Percentiles rank a stretch among this genome's conserved stretches.
These are phyloP conservation scores for Spinibarbus caldwelli DNA, from an alignment of 2,797 vertebrate species.

Conservation along the genomic window DNA sequence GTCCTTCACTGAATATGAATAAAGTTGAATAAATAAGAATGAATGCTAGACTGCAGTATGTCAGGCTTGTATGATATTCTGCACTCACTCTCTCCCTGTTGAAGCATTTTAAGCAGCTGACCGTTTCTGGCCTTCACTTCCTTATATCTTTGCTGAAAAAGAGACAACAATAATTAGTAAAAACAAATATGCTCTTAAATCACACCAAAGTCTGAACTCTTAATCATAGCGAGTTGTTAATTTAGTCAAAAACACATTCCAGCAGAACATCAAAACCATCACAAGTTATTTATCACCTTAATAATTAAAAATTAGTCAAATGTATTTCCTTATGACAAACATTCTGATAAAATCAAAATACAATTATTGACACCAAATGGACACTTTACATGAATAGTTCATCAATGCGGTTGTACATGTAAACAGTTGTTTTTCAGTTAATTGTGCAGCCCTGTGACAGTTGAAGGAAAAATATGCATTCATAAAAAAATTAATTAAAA, in stretches of 20 bases:
- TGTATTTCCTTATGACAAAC: too few species aligned
- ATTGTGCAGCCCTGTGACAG: background rate
- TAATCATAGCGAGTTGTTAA: background rate
- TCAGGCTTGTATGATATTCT: background rate
- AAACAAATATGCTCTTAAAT: background rate
- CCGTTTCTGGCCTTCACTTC: conserved; percentile 94
- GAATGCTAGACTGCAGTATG: background rate
- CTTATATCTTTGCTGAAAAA: conserved; percentile 86
- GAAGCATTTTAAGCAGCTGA: conserved; percentile 93
- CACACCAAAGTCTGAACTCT: background rate
- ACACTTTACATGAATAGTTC: background rate
- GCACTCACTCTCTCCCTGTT: conserved; percentile 95
- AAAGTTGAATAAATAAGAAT: conserved; percentile 1
- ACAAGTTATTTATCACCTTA: background rate
- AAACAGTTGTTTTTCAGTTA: background rate
- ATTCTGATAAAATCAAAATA: too few species aligned
- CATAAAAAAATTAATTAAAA: background rate
- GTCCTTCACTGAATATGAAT: conserved; percentile 87
- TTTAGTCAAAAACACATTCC: background rate
- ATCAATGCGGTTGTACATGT: background rate
- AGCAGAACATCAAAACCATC: background rate
- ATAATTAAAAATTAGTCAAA: too few species aligned
- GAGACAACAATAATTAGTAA: background rate
- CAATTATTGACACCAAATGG: too few species aligned
- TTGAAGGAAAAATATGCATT: background rate